Evolutionary conservation across 2,888 invertebrate species (phyloP).

Genomic region (Theodoxus fluviatilis): DNA sequence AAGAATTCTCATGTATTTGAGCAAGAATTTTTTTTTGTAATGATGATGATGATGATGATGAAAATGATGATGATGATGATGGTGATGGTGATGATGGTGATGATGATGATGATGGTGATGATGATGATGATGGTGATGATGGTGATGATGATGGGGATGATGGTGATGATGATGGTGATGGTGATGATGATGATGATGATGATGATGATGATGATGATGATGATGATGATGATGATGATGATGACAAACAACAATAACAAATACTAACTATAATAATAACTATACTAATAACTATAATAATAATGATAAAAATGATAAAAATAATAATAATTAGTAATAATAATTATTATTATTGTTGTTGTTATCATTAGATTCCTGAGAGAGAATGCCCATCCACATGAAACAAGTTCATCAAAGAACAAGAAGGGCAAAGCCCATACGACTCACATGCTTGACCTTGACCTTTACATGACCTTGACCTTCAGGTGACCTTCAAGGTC

Average conservation of each 20-base stretch:
- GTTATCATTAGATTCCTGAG: background rate
- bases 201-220: background rate
- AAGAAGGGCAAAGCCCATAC: too few species aligned
- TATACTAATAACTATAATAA: background rate
- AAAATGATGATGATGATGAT: background rate
- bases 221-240: background rate
- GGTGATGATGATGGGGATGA: background rate
- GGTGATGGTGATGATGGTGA: background rate
- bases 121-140: background rate
- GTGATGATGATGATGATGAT: background rate
- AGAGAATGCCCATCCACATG: too few species aligned
- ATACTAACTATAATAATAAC: background rate
- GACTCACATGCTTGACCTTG: too few species aligned
- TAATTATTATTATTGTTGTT: background rate
- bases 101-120: background rate
- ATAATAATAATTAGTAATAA: background rate
- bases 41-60: too few species aligned
- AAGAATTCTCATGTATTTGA: too few species aligned
- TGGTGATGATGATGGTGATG: background rate
- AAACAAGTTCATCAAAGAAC: too few species aligned
- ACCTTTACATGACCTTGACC: too few species aligned
- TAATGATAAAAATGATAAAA: background rate
- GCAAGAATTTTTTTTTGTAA: too few species aligned
- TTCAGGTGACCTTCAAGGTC: too few species aligned
- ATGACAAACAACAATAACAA: background rate